Percentiles rank a stretch among this genome's conserved stretches.
Conservation (phyloP, 2,888 invertebrate species). For the Metallyticus violacea region DNA sequence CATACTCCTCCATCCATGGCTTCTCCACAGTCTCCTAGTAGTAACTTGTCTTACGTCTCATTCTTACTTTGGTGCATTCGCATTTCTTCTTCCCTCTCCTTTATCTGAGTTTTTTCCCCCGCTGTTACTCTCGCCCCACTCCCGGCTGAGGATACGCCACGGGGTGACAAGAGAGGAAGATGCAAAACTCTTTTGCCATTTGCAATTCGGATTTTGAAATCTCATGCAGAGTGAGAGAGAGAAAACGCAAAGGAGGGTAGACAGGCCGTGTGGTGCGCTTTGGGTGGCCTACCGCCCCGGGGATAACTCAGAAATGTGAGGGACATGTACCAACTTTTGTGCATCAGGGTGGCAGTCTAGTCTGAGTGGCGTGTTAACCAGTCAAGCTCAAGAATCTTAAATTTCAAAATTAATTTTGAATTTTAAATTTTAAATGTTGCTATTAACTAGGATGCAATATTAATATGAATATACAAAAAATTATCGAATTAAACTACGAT, state of each 20-base stretch:
- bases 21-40: not conserved
- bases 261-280: not conserved
- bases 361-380: no score
- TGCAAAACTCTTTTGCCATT: constrained; percentile 26
- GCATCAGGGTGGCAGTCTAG: not conserved
- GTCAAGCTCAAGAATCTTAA: no score
- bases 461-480: no score
- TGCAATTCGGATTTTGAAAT: constrained; percentile 30
- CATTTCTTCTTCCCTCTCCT: not conserved
- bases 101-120: not conserved
- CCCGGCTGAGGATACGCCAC: not conserved
- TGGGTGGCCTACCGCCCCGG: not conserved
- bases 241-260: not conserved
- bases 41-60: not conserved
- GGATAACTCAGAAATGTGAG: not conserved
- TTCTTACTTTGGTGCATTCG: not conserved
- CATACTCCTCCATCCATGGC: not conserved
- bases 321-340: not conserved
- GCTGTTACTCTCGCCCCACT: not conserved
- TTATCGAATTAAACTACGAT: no score
- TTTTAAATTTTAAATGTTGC: no score
- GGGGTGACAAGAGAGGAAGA: constrained; percentile 24
- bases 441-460: no score
- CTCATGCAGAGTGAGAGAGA: not conserved
- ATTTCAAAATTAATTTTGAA: no score